These are phyloP conservation scores for Standfussiana lucernea DNA, from an alignment of 2,888 invertebrate genomes.

Conservation along the genomic window DNA sequence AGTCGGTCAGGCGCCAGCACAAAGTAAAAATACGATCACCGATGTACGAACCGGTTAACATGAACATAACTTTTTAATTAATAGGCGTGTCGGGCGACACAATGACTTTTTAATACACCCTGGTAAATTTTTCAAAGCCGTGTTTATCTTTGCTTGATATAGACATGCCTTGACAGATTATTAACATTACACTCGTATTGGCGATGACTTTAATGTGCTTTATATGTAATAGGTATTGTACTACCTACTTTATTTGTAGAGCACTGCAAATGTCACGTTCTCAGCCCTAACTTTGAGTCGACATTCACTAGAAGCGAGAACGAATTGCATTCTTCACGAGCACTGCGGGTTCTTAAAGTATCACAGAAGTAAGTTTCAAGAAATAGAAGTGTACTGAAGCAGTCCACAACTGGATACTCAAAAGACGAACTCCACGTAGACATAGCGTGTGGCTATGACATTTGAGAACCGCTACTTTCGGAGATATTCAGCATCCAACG, in stretches of 20 bases:
- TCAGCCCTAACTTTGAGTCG: conserved; percentile 1
- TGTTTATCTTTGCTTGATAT: neutral
- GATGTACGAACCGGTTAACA: conserved; percentile 12
- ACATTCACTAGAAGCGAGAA: conserved; percentile 8
- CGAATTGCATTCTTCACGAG: neutral
- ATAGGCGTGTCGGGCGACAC: neutral
- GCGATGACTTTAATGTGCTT: neutral
- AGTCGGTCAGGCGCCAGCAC: neutral
- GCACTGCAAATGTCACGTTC: neutral
- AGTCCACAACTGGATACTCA: conserved; percentile 3
- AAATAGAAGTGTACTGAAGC: conserved; percentile 6
- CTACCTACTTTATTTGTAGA: neutral
- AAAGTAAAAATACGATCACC: conserved; percentile 21
- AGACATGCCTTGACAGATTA: neutral
- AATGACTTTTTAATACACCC: conserved; percentile 19
- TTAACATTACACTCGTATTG: neutral
- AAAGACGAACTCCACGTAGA: conserved; percentile 3
- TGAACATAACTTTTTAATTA: conserved; percentile 37
- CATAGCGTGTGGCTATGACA: neutral
- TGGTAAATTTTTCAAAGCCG: neutral
- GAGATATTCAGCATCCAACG: conserved; percentile 18
- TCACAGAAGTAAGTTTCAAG: conserved; percentile 13
- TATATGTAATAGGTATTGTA: neutral
- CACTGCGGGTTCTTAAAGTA: conserved; percentile 2
- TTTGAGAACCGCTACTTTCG: conserved; percentile 21